A percentile compares a stretch with the other conserved stretches of the same genome.
Evolutionary conservation across 2,888 invertebrate species (phyloP).

Genomic region (Tipula helvola): DNA sequence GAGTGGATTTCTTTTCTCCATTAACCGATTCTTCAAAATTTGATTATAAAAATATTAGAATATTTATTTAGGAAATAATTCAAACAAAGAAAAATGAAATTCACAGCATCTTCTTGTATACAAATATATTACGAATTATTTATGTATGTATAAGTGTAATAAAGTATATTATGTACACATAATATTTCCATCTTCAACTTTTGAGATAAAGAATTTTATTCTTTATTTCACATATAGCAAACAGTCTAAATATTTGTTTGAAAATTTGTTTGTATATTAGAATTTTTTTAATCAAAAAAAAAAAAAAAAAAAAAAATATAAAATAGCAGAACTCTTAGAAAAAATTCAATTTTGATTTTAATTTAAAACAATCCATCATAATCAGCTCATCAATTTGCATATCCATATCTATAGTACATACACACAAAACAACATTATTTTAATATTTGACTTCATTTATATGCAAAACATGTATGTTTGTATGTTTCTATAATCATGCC

Average conservation of each 20-base stretch:
- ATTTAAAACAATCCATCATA: neutral
- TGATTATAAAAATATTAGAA: neutral
- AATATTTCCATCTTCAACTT: neutral
- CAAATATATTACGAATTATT: neutral
- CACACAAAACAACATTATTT: neutral
- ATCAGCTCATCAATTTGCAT: neutral
- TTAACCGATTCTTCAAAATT: neutral
- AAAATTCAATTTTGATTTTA: neutral
- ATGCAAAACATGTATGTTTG: neutral
- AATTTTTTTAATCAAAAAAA: neutral
- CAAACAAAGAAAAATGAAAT: neutral
- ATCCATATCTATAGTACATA: neutral
- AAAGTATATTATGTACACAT: neutral
- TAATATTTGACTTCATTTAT: neutral
- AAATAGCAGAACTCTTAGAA: neutral
- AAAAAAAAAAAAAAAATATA: neutral
- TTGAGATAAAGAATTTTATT: neutral
- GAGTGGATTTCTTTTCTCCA: neutral
- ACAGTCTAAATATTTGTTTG: neutral
- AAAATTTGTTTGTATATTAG: neutral
- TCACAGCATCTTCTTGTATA: neutral
- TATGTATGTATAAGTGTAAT: too few species aligned
- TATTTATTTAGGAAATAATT: neutral
- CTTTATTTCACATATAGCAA: neutral
- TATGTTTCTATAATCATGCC: neutral